These are phyloP conservation scores for Agrochola circellaris DNA, from an alignment of 2,888 invertebrate genomes.

Conservation along the genomic window DNA sequence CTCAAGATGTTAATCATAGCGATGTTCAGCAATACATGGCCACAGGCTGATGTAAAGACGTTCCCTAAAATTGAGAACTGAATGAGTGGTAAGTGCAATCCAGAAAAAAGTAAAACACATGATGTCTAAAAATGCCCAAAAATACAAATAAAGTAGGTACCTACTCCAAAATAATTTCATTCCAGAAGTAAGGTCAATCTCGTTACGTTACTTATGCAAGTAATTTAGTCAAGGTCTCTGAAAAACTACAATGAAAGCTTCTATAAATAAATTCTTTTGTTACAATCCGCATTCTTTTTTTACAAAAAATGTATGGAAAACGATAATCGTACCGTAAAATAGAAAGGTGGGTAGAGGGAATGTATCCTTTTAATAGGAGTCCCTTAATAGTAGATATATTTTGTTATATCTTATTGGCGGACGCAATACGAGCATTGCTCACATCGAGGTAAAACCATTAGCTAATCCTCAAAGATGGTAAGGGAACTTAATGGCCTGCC, in stretches of 20 bases:
- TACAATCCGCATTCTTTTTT: not conserved
- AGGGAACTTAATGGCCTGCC: not conserved
- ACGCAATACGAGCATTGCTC: no score
- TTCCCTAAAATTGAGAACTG: not conserved
- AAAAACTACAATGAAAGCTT: slow-evolving; percentile 48
- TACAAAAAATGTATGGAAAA: not conserved
- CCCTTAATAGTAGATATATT: no score
- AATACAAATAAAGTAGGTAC: no score
- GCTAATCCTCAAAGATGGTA: not conserved
- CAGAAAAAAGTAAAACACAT: not conserved
- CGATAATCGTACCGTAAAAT: not conserved
- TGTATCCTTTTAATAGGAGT: not conserved
- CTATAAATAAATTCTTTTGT: slow-evolving; percentile 32
- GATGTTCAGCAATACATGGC: not conserved
- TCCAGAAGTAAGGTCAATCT: slow-evolving; percentile 36
- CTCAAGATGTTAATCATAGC: not conserved
- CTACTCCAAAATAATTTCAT: not conserved
- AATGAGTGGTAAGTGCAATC: not conserved
- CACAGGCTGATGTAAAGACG: not conserved
- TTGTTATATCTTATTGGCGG: no score
- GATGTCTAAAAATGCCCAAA: not conserved
- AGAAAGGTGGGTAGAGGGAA: not conserved
- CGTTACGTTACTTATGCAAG: slow-evolving; percentile 22
- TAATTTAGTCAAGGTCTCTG: slow-evolving; percentile 30
- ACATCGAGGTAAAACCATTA: no score